These are phyloP conservation scores for Rhadina sibilatrix DNA, from an alignment of 2,113 vertebrate genomes.

Conservation along the genomic window DNA sequence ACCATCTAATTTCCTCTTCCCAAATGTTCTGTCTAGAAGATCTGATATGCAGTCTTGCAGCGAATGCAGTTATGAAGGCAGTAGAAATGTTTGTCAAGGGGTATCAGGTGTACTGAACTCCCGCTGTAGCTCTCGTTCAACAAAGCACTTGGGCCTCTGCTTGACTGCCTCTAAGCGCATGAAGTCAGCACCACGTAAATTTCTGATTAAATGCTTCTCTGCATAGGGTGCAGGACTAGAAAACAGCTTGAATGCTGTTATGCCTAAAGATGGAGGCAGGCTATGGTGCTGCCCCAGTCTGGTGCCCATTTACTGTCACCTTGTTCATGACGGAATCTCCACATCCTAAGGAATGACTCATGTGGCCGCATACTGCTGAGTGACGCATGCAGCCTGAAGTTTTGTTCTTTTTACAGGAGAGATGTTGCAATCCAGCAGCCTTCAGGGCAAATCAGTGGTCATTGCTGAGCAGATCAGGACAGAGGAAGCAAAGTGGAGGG, in stretches of 20 bases:
- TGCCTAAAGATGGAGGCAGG: background rate
- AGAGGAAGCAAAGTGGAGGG: background rate
- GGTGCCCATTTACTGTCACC: background rate
- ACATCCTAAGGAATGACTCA: background rate
- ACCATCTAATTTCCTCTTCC: background rate
- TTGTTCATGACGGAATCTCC: background rate
- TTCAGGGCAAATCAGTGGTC: background rate
- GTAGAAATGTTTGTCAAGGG: background rate
- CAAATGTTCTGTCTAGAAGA: background rate
- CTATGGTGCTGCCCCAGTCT: background rate
- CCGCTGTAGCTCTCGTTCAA: background rate
- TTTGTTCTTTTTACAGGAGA: background rate
- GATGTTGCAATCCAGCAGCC: background rate
- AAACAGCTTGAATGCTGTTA: background rate
- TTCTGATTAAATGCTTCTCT: background rate
- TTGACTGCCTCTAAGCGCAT: background rate
- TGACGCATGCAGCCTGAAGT: background rate
- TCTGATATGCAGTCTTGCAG: background rate
- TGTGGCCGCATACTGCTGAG: accelerated
- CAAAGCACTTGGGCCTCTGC: background rate
- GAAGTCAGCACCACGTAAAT: background rate
- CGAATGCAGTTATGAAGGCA: background rate
- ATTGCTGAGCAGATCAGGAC: background rate
- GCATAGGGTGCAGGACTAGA: background rate
- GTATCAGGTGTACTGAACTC: background rate